Conservation (phyloP, 2,888 invertebrate genomes). For the Eupithecia subfuscata region DNA sequence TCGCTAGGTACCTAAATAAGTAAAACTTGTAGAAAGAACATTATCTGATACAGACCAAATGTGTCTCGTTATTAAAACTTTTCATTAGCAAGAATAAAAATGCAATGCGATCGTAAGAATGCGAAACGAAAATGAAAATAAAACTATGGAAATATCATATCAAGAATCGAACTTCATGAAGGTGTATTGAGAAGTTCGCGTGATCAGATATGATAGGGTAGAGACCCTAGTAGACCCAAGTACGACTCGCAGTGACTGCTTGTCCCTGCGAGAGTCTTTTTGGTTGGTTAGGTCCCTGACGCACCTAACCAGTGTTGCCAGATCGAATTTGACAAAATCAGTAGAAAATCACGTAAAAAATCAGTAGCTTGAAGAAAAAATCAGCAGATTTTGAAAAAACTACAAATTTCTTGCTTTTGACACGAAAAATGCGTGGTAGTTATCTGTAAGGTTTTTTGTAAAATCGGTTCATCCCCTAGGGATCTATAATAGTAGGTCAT, state of each 20-base stretch:
- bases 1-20: slow-evolving; percentile 16
- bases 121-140: slow-evolving; percentile 12
- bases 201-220: slow-evolving; percentile 3
- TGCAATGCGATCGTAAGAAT: slow-evolving; percentile 23
- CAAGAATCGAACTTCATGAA: not conserved
- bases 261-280: not conserved
- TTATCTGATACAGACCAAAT: slow-evolving; percentile 23
- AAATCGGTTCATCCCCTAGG: no score
- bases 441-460: no score
- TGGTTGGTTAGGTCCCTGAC: not conserved
- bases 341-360: no score
- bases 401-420: no score
- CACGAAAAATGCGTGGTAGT: no score
- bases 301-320: no score
- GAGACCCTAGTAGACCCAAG: no score
- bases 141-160: slow-evolving; percentile 12
- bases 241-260: no score
- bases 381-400: no score
- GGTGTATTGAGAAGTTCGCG: slow-evolving; percentile 14
- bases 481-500: no score
- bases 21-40: slow-evolving; percentile 6
- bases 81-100: slow-evolving; percentile 22
- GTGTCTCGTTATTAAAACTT: slow-evolving; percentile 19
- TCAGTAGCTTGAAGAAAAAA: no score
- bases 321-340: no score